A percentile compares a stretch with the other conserved stretches of the same genome.
These are phyloP conservation scores for Hypocryptadius cinnamomeus DNA, from an alignment of 2,113 vertebrate genomes.

Conservation along the genomic window DNA sequence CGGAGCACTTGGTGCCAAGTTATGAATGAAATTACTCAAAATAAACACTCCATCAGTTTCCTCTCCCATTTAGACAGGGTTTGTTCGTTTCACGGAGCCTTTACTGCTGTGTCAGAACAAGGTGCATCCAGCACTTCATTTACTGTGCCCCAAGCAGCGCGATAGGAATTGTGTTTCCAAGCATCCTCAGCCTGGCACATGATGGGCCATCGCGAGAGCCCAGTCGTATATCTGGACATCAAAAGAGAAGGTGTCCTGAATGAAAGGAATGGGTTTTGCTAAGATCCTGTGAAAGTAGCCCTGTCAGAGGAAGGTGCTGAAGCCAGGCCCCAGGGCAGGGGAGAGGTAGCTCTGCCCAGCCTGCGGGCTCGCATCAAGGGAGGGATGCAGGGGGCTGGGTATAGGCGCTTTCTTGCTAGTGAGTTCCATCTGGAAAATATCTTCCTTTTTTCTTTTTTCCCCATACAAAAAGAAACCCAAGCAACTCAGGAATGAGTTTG, in stretches of 20 bases:
- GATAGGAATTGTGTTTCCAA: accelerated
- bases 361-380: accelerated
- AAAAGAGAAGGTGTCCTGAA: not conserved
- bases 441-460: not conserved
- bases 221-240: accelerated
- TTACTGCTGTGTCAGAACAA: not conserved
- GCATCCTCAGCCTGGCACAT: accelerated
- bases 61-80: not conserved
- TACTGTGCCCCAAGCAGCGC: accelerated
- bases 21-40: not conserved
- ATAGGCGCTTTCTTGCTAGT: not conserved
- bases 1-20: not conserved
- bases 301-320: not conserved
- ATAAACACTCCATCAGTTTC: not conserved
- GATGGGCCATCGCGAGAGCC: not conserved
- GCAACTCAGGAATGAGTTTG: not conserved
- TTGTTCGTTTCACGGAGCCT: accelerated
- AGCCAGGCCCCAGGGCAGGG: not conserved
- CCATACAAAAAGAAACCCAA: not conserved
- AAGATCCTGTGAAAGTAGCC: not conserved
- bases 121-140: accelerated
- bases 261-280: not conserved
- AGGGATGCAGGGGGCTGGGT: not conserved
- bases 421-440: not conserved
- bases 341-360: not conserved